A percentile compares a stretch with the other conserved stretches of the same genome.
These are phyloP conservation scores for Pristionchus arcanus DNA, from an alignment of 2,888 invertebrate genomes.

Conservation along the genomic window DNA sequence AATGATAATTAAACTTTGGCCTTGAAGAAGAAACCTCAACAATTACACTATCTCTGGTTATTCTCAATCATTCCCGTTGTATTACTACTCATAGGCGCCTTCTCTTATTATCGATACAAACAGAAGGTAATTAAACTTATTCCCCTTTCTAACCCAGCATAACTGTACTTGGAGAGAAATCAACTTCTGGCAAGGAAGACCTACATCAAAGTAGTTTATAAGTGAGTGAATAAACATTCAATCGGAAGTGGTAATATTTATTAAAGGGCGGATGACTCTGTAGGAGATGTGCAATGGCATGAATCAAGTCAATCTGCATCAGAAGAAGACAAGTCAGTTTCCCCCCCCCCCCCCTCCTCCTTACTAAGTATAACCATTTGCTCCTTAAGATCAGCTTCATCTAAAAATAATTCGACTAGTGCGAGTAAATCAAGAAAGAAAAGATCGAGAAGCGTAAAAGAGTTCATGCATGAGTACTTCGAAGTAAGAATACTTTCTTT, in stretches of 20 bases:
- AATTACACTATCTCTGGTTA: not conserved
- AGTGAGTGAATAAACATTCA: not conserved
- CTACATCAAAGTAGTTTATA: constrained; percentile 39
- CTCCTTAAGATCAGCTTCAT: constrained; percentile 1
- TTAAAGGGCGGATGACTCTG: not conserved
- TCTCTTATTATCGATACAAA: constrained; percentile 17
- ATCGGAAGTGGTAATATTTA: too few species aligned
- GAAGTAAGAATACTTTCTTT: not conserved
- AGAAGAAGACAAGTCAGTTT: constrained; percentile 5
- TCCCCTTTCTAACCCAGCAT: not conserved
- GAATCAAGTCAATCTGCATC: constrained; percentile 41
- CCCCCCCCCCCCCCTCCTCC: not conserved
- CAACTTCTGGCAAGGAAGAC: constrained; percentile 45
- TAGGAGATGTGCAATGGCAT: constrained; percentile 38
- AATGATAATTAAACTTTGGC: not conserved
- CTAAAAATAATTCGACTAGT: not conserved
- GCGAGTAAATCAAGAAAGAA: not conserved
- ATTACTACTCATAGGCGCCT: not conserved
- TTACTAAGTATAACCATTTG: too few species aligned
- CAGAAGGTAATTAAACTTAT: not conserved
- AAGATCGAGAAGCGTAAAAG: not conserved
- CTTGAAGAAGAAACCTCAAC: not conserved
- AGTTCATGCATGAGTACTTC: constrained; percentile 32
- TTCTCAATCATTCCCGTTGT: not conserved
- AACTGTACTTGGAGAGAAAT: not conserved